phyloP scores from a whole-genome alignment of 1,140 invertebrate genomes.

The Trissolcus basalis region DNA sequence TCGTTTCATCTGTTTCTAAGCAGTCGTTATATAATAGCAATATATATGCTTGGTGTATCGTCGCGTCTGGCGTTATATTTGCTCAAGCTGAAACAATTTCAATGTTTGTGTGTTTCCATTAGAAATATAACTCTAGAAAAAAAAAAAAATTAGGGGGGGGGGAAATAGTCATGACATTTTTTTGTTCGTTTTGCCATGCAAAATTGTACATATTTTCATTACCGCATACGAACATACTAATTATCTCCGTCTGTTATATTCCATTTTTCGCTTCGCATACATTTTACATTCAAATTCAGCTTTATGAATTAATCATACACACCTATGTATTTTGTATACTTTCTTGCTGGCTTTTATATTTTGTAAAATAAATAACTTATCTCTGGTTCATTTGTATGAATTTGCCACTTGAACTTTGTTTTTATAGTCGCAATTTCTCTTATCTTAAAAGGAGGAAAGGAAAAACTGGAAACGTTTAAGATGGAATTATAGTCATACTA shows the following conservation, averaged over 20 bases:
- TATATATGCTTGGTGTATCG: too few relatives aligned
- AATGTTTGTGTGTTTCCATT: too few relatives aligned
- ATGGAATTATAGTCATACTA: too few relatives aligned
- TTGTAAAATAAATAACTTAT: conserved; percentile 51
- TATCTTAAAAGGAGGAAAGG: too few relatives aligned
- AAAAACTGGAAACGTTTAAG: neutral
- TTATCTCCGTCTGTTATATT: conserved; percentile 35
- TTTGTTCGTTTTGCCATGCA: conserved; percentile 13
- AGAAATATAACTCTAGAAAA: too few relatives aligned
- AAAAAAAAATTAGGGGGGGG: too few relatives aligned
- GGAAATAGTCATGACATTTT: neutral
- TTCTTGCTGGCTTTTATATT: conserved; percentile 29
- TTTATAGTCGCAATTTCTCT: neutral
- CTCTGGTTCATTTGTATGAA: conserved; percentile 14
- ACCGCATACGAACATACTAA: conserved; percentile 33
- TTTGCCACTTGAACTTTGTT: neutral
- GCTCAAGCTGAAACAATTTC: too few relatives aligned
- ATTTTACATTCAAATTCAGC: conserved; percentile 39
- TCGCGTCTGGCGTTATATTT: too few relatives aligned
- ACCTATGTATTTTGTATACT: conserved; percentile 22
- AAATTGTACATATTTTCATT: conserved; percentile 42
- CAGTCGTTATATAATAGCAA: too few relatives aligned
- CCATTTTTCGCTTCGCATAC: conserved; percentile 47
- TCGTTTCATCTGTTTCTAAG: too few relatives aligned
- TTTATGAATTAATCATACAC: conserved; percentile 52